Evolutionary conservation across 2,888 invertebrate genomes (phyloP).

Genomic region (Synergus umbraculus): DNA sequence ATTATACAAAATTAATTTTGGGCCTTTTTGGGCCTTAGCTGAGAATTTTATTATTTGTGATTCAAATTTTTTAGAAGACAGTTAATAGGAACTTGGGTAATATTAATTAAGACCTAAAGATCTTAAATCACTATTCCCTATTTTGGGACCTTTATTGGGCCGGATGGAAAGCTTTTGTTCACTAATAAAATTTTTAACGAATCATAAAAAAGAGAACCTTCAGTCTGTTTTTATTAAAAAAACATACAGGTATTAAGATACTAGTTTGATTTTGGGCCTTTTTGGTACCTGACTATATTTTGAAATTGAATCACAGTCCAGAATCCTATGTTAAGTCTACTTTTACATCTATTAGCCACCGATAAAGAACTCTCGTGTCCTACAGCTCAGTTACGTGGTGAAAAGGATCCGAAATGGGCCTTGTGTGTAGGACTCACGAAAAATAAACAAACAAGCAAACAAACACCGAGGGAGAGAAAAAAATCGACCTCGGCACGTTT

Average conservation of each 20-base stretch:
- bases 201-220: constrained; percentile 22
- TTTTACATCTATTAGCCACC: background rate
- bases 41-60: background rate
- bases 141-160: too few species aligned
- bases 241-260: background rate
- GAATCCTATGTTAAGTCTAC: background rate
- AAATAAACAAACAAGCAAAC: constrained; percentile 68
- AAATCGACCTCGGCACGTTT: constrained; percentile 60
- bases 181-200: background rate
- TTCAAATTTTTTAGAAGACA: background rate
- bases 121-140: too few species aligned
- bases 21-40: constrained; percentile 2
- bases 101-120: too few species aligned
- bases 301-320: background rate
- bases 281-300: background rate
- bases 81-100: too few species aligned
- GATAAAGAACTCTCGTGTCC: constrained; percentile 16
- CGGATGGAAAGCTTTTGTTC: too few species aligned
- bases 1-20: background rate
- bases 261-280: constrained; percentile 20
- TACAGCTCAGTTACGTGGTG: constrained; percentile 1
- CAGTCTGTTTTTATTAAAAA: background rate
- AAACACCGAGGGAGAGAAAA: constrained; percentile 60
- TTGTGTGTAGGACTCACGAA: constrained; percentile 45
- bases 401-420: constrained; percentile 32